Evolutionary conservation across 1,140 invertebrate species (phyloP), one percentile per base, ranked within the genome.

Genomic region (Zeugodacus cucurbitae): DNA sequence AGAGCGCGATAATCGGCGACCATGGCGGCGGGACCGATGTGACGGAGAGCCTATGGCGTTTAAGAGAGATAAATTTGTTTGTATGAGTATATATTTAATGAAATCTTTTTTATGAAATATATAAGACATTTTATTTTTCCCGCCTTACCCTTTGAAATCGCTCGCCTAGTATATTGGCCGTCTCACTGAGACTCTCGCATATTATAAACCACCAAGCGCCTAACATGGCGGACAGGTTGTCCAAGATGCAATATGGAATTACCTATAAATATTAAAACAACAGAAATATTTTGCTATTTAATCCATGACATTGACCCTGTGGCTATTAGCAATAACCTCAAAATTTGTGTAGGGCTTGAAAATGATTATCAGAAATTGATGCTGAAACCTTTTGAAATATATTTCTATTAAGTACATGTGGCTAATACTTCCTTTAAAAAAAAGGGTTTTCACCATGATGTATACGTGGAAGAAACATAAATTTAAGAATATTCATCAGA

Each of bases 221-320:
- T 90, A 96, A 90, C 89, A 96, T 94, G 87, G 95, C 96, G 0
- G 95, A 96, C 10, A 96, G 89, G 57, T 95, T 94, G 90, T 96
- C 96, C 88, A 96, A 91, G 89, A 95, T 96, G 78, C 95, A 95
- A 88, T 96, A 96, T 1, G 95, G 96, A 54, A 96, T 91, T 7
- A 91, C 89, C 89, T 91, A 22, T 22, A 48, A 82, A 29, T 82
- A 26, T 17, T 22, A 2, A 54, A 26, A 10, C 14, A 70, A 32
- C 14, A 70, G 34, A 70, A 37, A 3, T 34, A 14, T 70, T 20
- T 0, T 32, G 11, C 7, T 17, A 17, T 54, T 54, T 20, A 54
- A 5, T 17, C 11, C 14, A 2, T 54, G 20, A 20, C 14, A 17
- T 3, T 4, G 17, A 17, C 20, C 20, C 48, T 54, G 48, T 54